Percentiles rank a stretch among this genome's conserved stretches.
Conservation (phyloP, 2,888 invertebrate genomes). For the Andrena chrysosceles region DNA sequence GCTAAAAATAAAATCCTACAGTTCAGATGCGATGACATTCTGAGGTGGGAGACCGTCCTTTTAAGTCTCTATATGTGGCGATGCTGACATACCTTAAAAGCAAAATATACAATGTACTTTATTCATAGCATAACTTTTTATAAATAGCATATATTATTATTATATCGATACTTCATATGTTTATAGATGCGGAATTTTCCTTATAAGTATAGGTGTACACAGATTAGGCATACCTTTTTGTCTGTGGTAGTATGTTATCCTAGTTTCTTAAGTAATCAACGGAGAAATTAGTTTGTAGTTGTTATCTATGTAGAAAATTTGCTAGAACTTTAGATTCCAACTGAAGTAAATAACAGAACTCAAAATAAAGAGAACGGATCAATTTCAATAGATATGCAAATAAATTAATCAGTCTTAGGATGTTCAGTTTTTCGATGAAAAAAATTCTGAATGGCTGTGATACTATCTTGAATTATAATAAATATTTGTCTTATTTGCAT, state of each 20-base stretch:
- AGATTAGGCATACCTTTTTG: background rate
- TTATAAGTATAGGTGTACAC: background rate
- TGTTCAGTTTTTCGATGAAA: background rate
- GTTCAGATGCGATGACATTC: slow-evolving; percentile 78
- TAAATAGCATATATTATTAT: background rate
- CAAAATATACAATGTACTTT: background rate
- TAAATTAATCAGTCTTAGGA: background rate
- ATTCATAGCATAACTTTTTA: background rate
- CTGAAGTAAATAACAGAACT: background rate
- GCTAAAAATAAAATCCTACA: slow-evolving; percentile 82
- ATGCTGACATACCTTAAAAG: slow-evolving; percentile 15
- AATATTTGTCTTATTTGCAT: too few species aligned
- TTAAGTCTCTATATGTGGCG: slow-evolving; percentile 54
- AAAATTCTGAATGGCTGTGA: background rate
- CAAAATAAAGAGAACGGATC: background rate
- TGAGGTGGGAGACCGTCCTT: slow-evolving; percentile 72
- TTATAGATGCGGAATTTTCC: background rate
- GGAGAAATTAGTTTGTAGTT: background rate
- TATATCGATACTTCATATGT: background rate
- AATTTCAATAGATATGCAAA: background rate
- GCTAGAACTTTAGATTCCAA: background rate
- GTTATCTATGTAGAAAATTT: background rate
- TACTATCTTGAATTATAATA: too few species aligned
- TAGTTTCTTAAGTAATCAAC: background rate
- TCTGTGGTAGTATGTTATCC: background rate